These are phyloP conservation scores for Apis dorsata DNA, from an alignment of 1,140 invertebrate species.

Conservation along the genomic window DNA sequence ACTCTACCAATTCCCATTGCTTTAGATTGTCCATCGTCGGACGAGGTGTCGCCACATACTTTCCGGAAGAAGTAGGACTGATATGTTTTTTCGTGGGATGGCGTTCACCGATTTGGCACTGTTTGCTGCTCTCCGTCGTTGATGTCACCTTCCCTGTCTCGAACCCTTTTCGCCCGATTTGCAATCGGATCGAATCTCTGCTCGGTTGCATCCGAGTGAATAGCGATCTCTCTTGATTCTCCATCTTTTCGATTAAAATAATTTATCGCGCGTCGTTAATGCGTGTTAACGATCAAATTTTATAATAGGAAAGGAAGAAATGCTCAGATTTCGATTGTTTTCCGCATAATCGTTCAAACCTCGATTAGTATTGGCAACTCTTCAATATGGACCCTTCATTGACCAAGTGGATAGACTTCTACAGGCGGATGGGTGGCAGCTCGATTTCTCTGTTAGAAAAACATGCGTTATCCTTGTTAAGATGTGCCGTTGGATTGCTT, in stretches of 20 bases:
- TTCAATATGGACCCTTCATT: conserved; percentile 46
- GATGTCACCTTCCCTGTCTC: not conserved
- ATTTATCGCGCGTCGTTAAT: not conserved
- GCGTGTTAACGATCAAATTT: not conserved
- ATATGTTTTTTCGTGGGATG: conserved; percentile 27
- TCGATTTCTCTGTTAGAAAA: conserved; percentile 60
- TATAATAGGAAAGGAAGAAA: not conserved
- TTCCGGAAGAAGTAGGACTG: conserved; percentile 22
- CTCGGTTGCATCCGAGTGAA: conserved; percentile 48
- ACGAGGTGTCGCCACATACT: conserved; percentile 30
- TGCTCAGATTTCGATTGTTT: not conserved
- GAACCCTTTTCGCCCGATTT: conserved; percentile 21
- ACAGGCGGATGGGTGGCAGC: not conserved
- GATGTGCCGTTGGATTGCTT: not conserved
- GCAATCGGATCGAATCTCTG: conserved; percentile 48
- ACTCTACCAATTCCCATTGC: conserved; percentile 72
- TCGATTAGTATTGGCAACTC: not conserved
- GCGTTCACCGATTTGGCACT: conserved; percentile 10
- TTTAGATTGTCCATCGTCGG: conserved; percentile 64
- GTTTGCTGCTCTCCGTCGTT: conserved; percentile 9
- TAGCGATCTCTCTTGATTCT: conserved; percentile 49
- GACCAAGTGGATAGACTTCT: not conserved
- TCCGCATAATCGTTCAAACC: conserved; percentile 12
- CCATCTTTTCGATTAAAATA: conserved; percentile 23
- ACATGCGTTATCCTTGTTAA: conserved; percentile 49